Percentiles rank a stretch among this genome's conserved stretches.
These are phyloP conservation scores for Cryptoblepharus egeriae DNA, from an alignment of 2,797 vertebrate genomes.

Conservation along the genomic window DNA sequence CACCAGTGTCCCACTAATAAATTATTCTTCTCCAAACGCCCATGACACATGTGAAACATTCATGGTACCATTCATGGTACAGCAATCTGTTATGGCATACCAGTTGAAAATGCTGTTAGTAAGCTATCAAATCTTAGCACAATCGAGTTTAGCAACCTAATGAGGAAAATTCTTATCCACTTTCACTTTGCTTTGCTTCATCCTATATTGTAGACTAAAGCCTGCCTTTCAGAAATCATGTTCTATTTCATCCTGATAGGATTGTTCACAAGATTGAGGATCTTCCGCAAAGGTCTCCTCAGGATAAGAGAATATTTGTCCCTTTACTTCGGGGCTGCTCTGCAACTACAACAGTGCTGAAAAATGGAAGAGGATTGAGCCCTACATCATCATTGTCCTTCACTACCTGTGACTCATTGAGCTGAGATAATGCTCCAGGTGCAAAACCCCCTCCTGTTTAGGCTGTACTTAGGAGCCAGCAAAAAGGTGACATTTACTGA, in stretches of 20 bases:
- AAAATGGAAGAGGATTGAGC: no score
- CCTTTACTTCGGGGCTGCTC: no score
- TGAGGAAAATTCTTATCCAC: not conserved
- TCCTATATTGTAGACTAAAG: not conserved
- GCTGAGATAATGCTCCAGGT: not conserved
- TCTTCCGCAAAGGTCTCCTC: constrained; percentile 2
- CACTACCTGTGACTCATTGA: not conserved
- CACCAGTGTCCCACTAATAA: no score
- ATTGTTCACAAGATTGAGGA: not conserved
- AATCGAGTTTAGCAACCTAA: not conserved
- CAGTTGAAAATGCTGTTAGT: no score
- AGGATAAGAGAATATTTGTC: no score
- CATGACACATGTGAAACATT: no score
- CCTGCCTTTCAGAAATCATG: not conserved
- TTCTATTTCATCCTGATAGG: not conserved
- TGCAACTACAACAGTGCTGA: no score
- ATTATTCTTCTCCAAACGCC: no score
- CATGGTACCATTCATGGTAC: no score
- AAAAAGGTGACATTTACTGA: not conserved
- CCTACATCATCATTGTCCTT: not conserved
- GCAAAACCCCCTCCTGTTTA: not conserved
- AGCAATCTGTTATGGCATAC: no score
- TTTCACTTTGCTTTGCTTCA: not conserved
- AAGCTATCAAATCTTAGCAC: no score
- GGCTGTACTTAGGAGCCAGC: not conserved